phyloP scores from a whole-genome alignment of 1,140 invertebrate species.

The Pachypsylla venusta region DNA sequence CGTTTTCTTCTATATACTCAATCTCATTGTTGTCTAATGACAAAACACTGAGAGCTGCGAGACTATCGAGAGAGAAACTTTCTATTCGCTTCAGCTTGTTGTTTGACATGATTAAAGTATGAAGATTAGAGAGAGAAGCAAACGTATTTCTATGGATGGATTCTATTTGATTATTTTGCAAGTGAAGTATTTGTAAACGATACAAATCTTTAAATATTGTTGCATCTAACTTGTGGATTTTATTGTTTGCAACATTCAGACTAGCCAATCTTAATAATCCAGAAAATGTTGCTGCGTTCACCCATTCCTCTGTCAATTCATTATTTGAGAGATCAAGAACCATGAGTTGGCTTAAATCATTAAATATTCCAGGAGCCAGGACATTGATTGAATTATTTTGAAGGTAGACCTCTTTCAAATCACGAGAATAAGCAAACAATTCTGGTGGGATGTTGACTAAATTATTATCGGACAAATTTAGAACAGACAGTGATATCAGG shows the following conservation, averaged over 20 bases:
- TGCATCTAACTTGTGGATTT: slow-evolving; percentile 58
- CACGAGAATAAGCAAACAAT: slow-evolving; percentile 60
- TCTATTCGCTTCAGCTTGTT: slow-evolving; percentile 67
- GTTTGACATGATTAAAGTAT: slow-evolving; percentile 69
- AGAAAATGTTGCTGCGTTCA: slow-evolving; percentile 69
- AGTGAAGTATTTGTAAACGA: slow-evolving; percentile 60
- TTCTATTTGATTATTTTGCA: slow-evolving; percentile 71
- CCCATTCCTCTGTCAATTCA: slow-evolving; percentile 70
- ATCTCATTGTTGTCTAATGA: slow-evolving; percentile 74
- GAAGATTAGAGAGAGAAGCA: slow-evolving; percentile 58
- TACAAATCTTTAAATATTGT: slow-evolving; percentile 64
- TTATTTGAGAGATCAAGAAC: slow-evolving; percentile 74
- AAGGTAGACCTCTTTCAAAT: slow-evolving; percentile 65
- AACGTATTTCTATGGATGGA: slow-evolving; percentile 68
- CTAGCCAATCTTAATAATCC: slow-evolving; percentile 63
- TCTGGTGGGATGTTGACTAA: slow-evolving; percentile 65
- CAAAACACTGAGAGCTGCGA: slow-evolving; percentile 58
- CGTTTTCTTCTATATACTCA: slow-evolving; percentile 54
- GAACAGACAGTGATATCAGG: slow-evolving; percentile 51
- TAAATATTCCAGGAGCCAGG: slow-evolving; percentile 67
- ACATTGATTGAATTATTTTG: slow-evolving; percentile 77
- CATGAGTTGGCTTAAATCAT: slow-evolving; percentile 59
- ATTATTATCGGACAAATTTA: slow-evolving; percentile 68
- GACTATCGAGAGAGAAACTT: slow-evolving; percentile 56
- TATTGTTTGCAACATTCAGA: slow-evolving; percentile 66